A percentile compares a stretch with the other conserved stretches of the same genome.
Conservation (phyloP, 1,140 invertebrate genomes). For the Marisa cornuarietis region DNA sequence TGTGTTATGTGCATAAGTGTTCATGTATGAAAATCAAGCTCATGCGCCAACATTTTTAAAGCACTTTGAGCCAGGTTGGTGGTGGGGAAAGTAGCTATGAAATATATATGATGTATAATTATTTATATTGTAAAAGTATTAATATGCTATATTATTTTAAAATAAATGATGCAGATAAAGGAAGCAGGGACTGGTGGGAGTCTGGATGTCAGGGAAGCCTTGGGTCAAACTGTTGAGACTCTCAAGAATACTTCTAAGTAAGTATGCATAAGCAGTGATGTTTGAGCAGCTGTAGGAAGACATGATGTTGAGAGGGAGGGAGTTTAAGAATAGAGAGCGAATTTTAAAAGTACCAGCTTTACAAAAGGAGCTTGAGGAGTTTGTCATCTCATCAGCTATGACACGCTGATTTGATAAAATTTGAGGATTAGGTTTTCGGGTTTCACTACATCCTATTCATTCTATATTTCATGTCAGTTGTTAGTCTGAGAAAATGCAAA, state of each 20-base stretch:
- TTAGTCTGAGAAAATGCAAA: too few relatives aligned
- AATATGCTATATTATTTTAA: not conserved
- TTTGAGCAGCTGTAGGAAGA: too few relatives aligned
- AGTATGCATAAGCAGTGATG: not conserved
- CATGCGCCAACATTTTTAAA: not conserved
- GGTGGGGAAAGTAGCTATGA: not conserved
- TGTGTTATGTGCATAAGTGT: conserved; percentile 3
- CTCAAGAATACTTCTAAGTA: conserved; percentile 26
- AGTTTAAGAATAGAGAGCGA: too few relatives aligned
- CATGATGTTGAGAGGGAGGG: too few relatives aligned
- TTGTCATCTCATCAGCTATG: too few relatives aligned
- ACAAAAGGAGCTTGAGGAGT: too few relatives aligned
- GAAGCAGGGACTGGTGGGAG: conserved; percentile 2
- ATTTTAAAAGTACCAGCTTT: too few relatives aligned
- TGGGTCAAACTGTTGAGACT: conserved; percentile 26
- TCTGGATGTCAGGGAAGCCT: conserved; percentile 28
- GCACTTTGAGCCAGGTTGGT: not conserved
- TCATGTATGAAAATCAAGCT: not conserved
- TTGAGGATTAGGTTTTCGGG: too few relatives aligned
- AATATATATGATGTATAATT: not conserved
- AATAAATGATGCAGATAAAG: not conserved
- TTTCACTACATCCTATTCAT: too few relatives aligned
- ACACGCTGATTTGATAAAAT: too few relatives aligned
- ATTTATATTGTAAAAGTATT: not conserved
- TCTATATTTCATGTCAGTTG: too few relatives aligned